phyloP scores from a whole-genome alignment of 2,888 invertebrate genomes.

The Empis livida region DNA sequence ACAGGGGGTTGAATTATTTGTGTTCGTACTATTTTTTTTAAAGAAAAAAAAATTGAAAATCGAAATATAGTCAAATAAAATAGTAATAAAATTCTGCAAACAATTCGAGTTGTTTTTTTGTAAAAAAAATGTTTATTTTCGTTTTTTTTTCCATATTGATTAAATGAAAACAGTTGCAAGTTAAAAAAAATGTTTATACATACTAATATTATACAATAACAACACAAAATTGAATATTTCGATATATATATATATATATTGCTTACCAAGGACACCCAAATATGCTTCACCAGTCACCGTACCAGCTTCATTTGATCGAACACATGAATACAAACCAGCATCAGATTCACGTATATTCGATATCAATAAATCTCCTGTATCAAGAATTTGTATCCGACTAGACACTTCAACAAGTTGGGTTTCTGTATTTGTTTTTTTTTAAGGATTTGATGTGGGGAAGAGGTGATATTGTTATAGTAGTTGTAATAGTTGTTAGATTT shows the following conservation, averaged over 20 bases:
- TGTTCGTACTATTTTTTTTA: slow-evolving; percentile 55
- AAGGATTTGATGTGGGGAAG: neutral
- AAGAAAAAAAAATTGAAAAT: neutral
- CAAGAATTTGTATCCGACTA: slow-evolving; percentile 71
- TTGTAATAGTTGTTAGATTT: no score
- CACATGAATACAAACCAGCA: slow-evolving; percentile 80
- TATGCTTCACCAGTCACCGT: slow-evolving; percentile 69
- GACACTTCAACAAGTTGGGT: slow-evolving; percentile 49
- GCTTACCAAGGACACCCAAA: slow-evolving; percentile 68
- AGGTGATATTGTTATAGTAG: no score
- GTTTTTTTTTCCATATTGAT: slow-evolving; percentile 1
- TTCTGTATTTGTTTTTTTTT: slow-evolving; percentile 34
- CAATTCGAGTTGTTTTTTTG: no score
- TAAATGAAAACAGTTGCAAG: slow-evolving; percentile 7
- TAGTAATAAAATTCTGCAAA: no score
- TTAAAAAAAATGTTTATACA: neutral
- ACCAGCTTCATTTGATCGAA: slow-evolving; percentile 82
- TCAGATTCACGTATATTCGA: slow-evolving; percentile 72
- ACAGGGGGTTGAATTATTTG: slow-evolving; percentile 90
- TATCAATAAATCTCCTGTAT: slow-evolving; percentile 77
- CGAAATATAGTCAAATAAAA: neutral
- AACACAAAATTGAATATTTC: neutral
- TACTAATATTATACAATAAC: neutral
- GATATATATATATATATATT: neutral
- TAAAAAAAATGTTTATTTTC: neutral